phyloP scores from a whole-genome alignment of 2,797 vertebrate species.

The Erpetoichthys calabaricus region DNA sequence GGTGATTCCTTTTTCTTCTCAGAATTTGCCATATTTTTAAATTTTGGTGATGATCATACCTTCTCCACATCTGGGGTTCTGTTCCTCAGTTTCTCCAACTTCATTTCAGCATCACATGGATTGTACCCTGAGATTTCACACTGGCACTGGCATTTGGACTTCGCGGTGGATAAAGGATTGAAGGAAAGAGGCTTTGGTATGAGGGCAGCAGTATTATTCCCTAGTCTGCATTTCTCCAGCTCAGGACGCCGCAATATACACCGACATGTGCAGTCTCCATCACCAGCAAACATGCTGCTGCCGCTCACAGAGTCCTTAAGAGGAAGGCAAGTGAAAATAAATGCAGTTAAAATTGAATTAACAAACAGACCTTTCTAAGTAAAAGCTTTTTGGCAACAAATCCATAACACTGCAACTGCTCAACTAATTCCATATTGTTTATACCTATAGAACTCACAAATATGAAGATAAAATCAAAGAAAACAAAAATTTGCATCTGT shows the following conservation, averaged over 20 bases:
- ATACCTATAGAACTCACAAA: too few species aligned
- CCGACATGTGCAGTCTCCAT: not conserved
- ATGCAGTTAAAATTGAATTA: too few species aligned
- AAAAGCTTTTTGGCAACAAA: too few species aligned
- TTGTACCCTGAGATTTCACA: not conserved
- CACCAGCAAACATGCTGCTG: not conserved
- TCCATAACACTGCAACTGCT: too few species aligned
- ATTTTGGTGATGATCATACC: not conserved
- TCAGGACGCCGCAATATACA: not conserved
- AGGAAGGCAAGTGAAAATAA: too few species aligned
- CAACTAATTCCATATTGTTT: too few species aligned
- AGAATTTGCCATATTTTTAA: too few species aligned
- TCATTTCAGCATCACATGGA: not conserved
- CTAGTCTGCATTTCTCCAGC: not conserved
- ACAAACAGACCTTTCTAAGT: too few species aligned
- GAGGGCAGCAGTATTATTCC: not conserved
- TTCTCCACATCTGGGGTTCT: not conserved
- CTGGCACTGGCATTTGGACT: not conserved
- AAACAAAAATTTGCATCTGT: too few species aligned
- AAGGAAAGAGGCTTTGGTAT: not conserved
- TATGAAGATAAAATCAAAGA: too few species aligned
- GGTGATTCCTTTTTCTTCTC: too few species aligned
- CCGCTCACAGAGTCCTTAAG: not conserved
- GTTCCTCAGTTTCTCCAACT: not conserved
- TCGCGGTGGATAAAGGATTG: not conserved